A percentile compares a stretch with the other conserved stretches of the same genome.
Conservation (phyloP, 2,113 vertebrate genomes). For the Cinclus mexicanus region DNA sequence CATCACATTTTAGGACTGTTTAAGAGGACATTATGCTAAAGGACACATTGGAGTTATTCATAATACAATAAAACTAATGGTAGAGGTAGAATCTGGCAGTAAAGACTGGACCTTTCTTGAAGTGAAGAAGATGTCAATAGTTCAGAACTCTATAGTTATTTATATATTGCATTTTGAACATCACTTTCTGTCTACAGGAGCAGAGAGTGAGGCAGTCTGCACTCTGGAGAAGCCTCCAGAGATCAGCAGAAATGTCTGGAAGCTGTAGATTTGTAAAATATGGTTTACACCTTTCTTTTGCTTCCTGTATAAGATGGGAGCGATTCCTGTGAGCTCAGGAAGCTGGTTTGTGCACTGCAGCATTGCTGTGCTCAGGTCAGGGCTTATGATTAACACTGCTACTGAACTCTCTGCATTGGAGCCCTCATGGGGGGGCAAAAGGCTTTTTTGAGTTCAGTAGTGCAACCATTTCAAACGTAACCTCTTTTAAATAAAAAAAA, state of each 20-base stretch:
- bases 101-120: background rate
- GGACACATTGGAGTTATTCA: background rate
- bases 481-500: background rate
- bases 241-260: background rate
- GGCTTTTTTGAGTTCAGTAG: background rate
- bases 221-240: background rate
- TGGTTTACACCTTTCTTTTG: background rate
- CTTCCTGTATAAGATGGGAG: background rate
- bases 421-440: fast-evolving
- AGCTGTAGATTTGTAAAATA: background rate
- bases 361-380: background rate
- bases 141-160: background rate
- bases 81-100: background rate
- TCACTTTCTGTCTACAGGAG: background rate
- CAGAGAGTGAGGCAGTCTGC: background rate
- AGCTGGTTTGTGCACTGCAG: background rate
- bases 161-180: background rate
- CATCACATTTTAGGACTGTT: background rate
- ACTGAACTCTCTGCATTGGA: background rate
- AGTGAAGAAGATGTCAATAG: background rate
- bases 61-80: background rate
- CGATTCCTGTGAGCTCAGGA: background rate
- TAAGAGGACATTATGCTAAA: background rate
- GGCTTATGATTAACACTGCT: background rate
- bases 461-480: background rate